A percentile compares a stretch with the other conserved stretches of the same genome.
These are phyloP conservation scores for Scytalopus superciliaris DNA, from an alignment of 2,113 vertebrate species.

Conservation along the genomic window DNA sequence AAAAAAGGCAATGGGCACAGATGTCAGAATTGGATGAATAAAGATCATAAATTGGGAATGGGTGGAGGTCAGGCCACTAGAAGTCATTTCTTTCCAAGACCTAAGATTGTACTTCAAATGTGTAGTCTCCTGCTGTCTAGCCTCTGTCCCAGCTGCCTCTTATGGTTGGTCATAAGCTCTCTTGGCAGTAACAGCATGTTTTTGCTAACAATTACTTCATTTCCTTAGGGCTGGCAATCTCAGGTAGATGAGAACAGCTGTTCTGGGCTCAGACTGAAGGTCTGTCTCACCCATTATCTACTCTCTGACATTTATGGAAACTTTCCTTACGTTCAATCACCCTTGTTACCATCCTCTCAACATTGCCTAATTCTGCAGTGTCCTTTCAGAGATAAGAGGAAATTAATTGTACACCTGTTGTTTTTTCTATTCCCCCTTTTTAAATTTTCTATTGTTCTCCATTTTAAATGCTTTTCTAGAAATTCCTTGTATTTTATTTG, in stretches of 20 bases:
- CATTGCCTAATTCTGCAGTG: background rate
- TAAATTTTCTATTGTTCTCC: too few species aligned
- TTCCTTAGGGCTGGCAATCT: background rate
- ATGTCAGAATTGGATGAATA: background rate
- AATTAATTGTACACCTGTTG: background rate
- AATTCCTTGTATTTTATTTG: background rate
- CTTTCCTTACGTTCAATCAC: background rate
- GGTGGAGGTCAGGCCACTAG: background rate
- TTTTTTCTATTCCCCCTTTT: background rate
- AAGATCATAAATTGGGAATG: background rate
- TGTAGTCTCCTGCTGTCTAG: background rate
- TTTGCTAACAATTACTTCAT: background rate
- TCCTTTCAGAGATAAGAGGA: background rate
- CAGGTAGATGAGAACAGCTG: background rate
- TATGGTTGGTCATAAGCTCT: background rate
- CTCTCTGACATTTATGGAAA: background rate
- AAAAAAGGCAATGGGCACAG: background rate
- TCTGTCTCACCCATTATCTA: background rate
- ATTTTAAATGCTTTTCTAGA: background rate
- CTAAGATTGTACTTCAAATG: background rate
- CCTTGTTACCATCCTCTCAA: background rate
- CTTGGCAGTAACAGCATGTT: background rate
- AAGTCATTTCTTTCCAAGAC: background rate
- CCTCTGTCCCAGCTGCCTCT: background rate
- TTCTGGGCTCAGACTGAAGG: background rate